A percentile compares a stretch with the other conserved stretches of the same genome.
Evolutionary conservation across 2,113 vertebrate genomes (phyloP).

Genomic region (Phylloscopus trochiloides): DNA sequence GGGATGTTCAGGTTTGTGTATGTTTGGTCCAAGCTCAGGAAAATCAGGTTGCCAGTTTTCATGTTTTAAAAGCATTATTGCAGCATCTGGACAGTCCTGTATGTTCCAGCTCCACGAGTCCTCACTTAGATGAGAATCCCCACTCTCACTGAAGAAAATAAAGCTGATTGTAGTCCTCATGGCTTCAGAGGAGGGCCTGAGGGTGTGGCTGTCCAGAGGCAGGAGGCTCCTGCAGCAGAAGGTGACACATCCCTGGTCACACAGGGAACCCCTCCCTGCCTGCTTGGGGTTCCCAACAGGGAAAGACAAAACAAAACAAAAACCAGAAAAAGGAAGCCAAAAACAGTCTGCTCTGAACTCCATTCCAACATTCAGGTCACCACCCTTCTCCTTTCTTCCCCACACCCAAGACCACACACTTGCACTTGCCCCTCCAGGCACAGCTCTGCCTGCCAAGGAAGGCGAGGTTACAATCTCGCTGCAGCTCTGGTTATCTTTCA

Average conservation of each 20-base stretch:
- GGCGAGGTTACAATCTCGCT: neutral
- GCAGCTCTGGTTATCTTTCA: conserved; percentile 14
- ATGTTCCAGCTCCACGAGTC: neutral
- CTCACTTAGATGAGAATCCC: neutral
- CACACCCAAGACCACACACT: conserved; percentile 59
- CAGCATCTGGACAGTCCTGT: neutral
- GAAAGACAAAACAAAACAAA: neutral
- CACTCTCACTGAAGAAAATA: neutral
- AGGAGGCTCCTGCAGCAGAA: neutral
- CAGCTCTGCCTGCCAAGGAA: neutral
- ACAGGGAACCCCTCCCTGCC: neutral
- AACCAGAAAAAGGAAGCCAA: neutral
- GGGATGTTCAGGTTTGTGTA: rapidly evolving
- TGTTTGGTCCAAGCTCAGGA: neutral
- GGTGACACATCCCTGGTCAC: neutral
- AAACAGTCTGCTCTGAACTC: conserved; percentile 9
- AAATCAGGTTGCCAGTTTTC: neutral
- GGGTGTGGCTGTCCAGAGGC: neutral
- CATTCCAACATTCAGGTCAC: conserved; percentile 48
- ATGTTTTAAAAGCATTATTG: neutral
- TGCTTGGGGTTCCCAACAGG: neutral
- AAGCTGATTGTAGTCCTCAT: neutral
- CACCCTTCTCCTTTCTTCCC: conserved; percentile 36
- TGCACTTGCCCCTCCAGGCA: conserved; percentile 21
- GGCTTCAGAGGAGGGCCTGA: neutral